Evolutionary conservation across 1,140 invertebrate genomes (phyloP), one percentile per base, ranked within the genome.

Genomic region (Paraescarpia echinospica): DNA sequence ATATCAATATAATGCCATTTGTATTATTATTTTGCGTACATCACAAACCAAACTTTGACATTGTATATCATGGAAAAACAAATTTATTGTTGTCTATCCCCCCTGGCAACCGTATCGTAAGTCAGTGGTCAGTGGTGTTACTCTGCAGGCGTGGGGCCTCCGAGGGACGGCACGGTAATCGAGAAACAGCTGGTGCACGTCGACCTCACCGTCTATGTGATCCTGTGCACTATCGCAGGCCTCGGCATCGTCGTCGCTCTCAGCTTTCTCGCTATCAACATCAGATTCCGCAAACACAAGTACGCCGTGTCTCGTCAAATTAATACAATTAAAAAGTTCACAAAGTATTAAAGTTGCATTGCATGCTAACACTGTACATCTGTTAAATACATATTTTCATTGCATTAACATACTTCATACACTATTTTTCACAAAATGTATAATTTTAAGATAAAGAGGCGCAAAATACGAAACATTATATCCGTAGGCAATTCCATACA

Each of bases 241-340:
- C 96, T 98, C 89, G 99, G 99, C 35, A 99, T 99, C 93, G 96
- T 99, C 34, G 97, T 99, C 95, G 98, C 99, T 6, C 97, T 97
- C n/a, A 97, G 98, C 90, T 99, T 99, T 96, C 97, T 99, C n/a
- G 97, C 97, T 91, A 98, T 99, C 95, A 99, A 99, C 96, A 99
- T 99, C 94, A 98, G 97, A 94, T 99, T 98, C 96, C 97, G 99
- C 93, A 99, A 99, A 96, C 99, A 99, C 96, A 98, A 98, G 98
- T 99, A 96, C 96, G 95, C 93, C 27, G 12, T 33, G 27, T 1
- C 88, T 34, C 48, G 48, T 77, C 59, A 77, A 77, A 14, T 77
- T 77, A 22, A 31, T 4, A 77, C 27, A 77, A 77, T 22, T 77
- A 27, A 6, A 77, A 18, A 77, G n/a, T 77, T 77, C 59, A 77